Percentiles rank a stretch among this genome's conserved stretches.
Conservation (phyloP, 2,888 invertebrate species). For the Junonia oenone region DNA sequence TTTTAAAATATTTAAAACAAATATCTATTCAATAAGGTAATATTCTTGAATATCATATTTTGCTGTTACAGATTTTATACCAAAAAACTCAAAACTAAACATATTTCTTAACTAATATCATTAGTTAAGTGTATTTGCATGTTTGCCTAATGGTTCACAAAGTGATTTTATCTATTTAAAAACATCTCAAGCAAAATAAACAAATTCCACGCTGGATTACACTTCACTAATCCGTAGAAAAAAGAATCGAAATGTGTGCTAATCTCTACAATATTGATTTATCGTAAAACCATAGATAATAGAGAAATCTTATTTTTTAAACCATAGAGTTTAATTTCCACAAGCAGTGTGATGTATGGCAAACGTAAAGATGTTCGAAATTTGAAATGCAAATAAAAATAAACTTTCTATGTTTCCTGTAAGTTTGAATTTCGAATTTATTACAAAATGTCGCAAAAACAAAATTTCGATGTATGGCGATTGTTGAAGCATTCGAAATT, state of each 20-base stretch:
- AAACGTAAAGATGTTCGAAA: background rate
- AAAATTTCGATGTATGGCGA: background rate
- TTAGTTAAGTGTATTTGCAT: conserved; percentile 12
- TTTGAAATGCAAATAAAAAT: background rate
- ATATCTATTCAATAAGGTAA: no score
- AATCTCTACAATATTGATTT: conserved; percentile 16
- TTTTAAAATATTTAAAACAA: no score
- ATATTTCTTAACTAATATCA: conserved; percentile 3
- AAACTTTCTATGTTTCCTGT: conserved; percentile 8
- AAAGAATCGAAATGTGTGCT: conserved; percentile 26
- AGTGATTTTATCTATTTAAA: conserved; percentile 12
- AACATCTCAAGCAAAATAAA: conserved; percentile 26
- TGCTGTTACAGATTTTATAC: no score
- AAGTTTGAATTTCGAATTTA: conserved; percentile 25
- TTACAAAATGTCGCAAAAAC: background rate
- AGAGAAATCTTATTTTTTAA: background rate
- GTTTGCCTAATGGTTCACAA: conserved; percentile 13
- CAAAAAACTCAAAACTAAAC: no score
- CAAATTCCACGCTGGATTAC: conserved; percentile 32
- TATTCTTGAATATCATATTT: no score
- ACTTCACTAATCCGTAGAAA: conserved; percentile 26
- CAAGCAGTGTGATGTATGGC: background rate
- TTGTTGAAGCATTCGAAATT: conserved; percentile 7
- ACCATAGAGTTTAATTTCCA: background rate
- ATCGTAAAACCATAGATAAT: background rate